Evolutionary conservation across 2,797 vertebrate genomes (phyloP).

Genomic region (Pantherophis alleghaniensis): DNA sequence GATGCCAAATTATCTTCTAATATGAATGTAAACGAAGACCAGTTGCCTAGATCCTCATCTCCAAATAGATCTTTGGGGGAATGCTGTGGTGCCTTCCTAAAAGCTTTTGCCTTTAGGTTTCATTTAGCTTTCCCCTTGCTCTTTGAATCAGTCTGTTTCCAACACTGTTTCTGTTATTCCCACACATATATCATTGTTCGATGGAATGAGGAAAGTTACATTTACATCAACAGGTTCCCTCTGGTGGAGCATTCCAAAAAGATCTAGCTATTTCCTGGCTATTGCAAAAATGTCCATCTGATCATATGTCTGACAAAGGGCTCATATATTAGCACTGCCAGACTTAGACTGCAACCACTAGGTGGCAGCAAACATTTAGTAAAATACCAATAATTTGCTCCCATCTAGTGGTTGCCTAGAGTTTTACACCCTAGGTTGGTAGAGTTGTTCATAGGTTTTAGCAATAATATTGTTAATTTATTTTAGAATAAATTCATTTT

Average conservation of each 20-base stretch:
- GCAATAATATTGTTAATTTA: background rate
- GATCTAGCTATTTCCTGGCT: background rate
- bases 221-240: background rate
- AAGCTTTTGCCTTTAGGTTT: background rate
- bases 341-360: background rate
- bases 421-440: background rate
- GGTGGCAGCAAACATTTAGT: background rate
- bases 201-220: background rate
- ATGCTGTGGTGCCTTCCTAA: background rate
- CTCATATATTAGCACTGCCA: background rate
- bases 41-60: background rate
- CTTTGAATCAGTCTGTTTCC: background rate
- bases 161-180: background rate
- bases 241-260: background rate
- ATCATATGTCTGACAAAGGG: background rate
- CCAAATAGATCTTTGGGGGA: background rate
- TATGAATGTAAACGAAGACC: background rate
- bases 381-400: background rate
- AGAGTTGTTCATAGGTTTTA: background rate
- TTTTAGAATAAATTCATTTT: background rate
- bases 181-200: background rate
- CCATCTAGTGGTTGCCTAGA: background rate
- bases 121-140: background rate
- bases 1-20: background rate
- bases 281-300: background rate